Evolutionary conservation across 2,888 invertebrate species (phyloP), one percentile per base, ranked within the genome.

Genomic region (Aricia artaxerxes): DNA sequence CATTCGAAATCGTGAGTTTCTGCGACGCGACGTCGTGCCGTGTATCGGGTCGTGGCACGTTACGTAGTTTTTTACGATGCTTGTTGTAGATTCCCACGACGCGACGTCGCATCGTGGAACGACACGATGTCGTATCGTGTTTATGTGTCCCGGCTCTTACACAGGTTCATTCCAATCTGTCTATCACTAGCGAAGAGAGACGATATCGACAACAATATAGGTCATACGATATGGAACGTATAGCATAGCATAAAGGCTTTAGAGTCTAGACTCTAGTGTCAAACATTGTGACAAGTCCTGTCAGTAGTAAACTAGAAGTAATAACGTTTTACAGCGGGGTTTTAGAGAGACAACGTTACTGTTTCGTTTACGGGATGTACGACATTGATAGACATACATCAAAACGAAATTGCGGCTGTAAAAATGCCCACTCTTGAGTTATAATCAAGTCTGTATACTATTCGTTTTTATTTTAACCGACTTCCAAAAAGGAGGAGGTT

Each of bases 301-400:
- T 53, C 57, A 78, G 75, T 40, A 81, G 80, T 83, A 81, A 81
- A 81, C 73, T 31, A 79, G 81, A 79, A 79, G 81, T 79, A 78
- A 80, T 82, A 78, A 80, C 79, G 73, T 81, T 82, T 83, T 83
- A 83, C 80, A 64, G 75, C 64, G 81, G 64, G 81, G 79, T 81
- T 77, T 53, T 57, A 72, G 49, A 53, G 49, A 72, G 72, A 73
- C 73, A 72, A 24, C 16, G 64, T 79, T 44, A 79, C 77, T 64
- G 77, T 77, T 77, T 69, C 61, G 79, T 77, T 77, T 75, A 78
- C 73, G 78, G 24, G 60, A 78, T 35, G 69, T 16, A 69, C 24
- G 31, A 72, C 78, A 78, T 78, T 78, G 73, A 78, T 78, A 60
- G 79, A 79, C 73, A 60, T 57, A 77, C 73, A 79, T 78, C 77